These are phyloP conservation scores for Ptychoptera albimana DNA, from an alignment of 2,888 invertebrate genomes.

Conservation along the genomic window DNA sequence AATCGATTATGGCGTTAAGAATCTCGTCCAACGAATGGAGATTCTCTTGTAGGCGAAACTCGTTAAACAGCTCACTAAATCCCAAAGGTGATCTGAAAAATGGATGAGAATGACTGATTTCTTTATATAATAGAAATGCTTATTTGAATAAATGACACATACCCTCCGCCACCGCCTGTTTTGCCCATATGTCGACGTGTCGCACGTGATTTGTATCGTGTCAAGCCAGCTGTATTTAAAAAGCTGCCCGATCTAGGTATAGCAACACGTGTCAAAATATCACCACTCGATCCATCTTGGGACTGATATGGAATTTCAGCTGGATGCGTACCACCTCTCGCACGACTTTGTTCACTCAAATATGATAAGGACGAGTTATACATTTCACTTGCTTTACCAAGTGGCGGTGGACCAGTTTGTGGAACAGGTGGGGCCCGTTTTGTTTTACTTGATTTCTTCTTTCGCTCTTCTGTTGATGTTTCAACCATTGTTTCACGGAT, in stretches of 20 bases:
- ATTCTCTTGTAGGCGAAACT: conserved; percentile 75
- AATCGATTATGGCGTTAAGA: conserved; percentile 73
- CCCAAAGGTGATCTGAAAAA: conserved; percentile 60
- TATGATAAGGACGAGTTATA: conserved; percentile 10
- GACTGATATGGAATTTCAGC: not conserved
- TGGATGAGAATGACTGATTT: no score
- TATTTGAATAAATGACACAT: no score
- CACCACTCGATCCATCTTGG: conserved; percentile 45
- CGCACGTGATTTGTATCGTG: conserved; percentile 51
- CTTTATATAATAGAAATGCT: no score
- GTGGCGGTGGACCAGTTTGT: conserved; percentile 13
- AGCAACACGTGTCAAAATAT: conserved; percentile 71
- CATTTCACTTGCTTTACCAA: conserved; percentile 3
- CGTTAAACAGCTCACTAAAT: conserved; percentile 74
- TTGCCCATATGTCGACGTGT: conserved; percentile 24
- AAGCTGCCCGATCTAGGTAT: conserved; percentile 76
- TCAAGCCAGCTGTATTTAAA: conserved; percentile 61
- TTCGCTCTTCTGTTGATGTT: conserved; percentile 35
- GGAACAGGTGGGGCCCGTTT: conserved; percentile 39
- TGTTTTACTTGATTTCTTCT: conserved; percentile 39
- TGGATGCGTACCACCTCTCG: not conserved
- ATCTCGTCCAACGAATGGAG: conserved; percentile 78
- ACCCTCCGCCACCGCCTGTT: conserved; percentile 30
- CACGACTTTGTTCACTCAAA: conserved; percentile 9
- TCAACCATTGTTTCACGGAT: conserved; percentile 32